A percentile compares a stretch with the other conserved stretches of the same genome.
Evolutionary conservation across 2,113 vertebrate genomes (phyloP).

Genomic region (Lichenostomus cassidix): DNA sequence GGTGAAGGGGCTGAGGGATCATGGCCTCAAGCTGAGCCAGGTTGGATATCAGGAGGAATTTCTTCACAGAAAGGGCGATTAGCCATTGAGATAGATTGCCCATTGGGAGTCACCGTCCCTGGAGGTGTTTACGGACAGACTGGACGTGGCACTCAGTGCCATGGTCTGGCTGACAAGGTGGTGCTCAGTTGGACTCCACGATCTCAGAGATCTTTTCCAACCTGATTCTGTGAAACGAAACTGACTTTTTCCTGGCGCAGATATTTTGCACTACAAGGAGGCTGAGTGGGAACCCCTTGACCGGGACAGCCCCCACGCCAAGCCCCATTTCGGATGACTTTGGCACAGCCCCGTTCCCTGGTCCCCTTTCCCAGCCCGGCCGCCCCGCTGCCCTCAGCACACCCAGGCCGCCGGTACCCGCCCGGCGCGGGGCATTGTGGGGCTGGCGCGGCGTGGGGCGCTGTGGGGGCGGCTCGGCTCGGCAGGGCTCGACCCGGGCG

Average conservation of each 20-base stretch:
- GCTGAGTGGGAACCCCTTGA: too few species aligned
- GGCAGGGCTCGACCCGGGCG: neutral
- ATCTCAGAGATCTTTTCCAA: neutral
- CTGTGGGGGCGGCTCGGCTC: neutral
- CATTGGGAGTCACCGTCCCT: too few species aligned
- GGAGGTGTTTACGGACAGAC: neutral
- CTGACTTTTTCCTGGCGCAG: rapidly evolving
- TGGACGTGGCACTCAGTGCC: neutral
- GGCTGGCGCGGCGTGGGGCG: neutral
- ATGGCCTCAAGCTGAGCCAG: neutral
- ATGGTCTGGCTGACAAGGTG: too few species aligned
- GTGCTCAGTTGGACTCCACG: neutral
- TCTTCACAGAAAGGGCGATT: neutral
- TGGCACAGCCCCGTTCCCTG: neutral
- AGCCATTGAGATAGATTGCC: neutral
- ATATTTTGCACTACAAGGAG: neutral
- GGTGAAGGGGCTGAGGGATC: neutral
- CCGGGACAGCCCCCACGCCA: too few species aligned
- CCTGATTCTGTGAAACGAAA: rapidly evolving
- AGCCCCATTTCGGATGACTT: rapidly evolving
- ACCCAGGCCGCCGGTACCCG: neutral
- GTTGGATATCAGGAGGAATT: too few species aligned
- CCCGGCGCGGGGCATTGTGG: slow-evolving; percentile 18
- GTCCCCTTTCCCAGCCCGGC: too few species aligned
- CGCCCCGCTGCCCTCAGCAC: neutral